phyloP scores from a whole-genome alignment of 1,140 invertebrate genomes.

The Harpegnathos saltator region DNA sequence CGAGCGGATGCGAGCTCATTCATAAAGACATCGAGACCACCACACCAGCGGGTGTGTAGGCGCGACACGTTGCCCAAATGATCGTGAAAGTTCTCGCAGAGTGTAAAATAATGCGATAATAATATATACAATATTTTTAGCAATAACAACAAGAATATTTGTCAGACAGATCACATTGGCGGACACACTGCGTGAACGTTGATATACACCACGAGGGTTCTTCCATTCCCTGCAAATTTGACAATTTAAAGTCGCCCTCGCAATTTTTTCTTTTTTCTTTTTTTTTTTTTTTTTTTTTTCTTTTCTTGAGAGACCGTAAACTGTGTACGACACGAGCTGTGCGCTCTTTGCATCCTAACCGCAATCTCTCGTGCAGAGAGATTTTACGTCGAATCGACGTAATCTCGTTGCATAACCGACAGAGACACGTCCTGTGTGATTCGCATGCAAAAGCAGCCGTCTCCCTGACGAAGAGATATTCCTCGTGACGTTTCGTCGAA shows the following conservation, averaged over 20 bases:
- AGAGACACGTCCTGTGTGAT: not conserved
- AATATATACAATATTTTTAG: not conserved
- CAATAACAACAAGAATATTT: too few relatives aligned
- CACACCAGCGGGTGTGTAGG: too few relatives aligned
- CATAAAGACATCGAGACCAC: constrained; percentile 8
- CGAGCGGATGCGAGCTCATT: constrained; percentile 63
- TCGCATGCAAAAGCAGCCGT: not conserved
- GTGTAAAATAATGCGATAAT: not conserved
- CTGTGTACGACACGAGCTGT: too few relatives aligned
- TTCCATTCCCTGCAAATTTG: too few relatives aligned
- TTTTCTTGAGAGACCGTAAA: too few relatives aligned
- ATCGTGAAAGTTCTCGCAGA: not conserved
- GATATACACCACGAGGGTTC: too few relatives aligned
- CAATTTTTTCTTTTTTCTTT: too few relatives aligned
- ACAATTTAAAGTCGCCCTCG: too few relatives aligned
- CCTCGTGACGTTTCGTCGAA: constrained; percentile 31
- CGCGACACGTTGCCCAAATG: not conserved
- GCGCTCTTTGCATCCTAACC: not conserved
- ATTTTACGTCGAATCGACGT: not conserved
- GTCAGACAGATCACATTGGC: too few relatives aligned
- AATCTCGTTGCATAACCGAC: constrained; percentile 7
- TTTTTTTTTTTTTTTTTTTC: too few relatives aligned
- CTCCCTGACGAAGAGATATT: constrained; percentile 9
- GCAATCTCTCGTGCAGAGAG: constrained; percentile 21
- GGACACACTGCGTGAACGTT: too few relatives aligned